Evolutionary conservation across 2,797 vertebrate species (phyloP).

Genomic region (Prunella strophiata): DNA sequence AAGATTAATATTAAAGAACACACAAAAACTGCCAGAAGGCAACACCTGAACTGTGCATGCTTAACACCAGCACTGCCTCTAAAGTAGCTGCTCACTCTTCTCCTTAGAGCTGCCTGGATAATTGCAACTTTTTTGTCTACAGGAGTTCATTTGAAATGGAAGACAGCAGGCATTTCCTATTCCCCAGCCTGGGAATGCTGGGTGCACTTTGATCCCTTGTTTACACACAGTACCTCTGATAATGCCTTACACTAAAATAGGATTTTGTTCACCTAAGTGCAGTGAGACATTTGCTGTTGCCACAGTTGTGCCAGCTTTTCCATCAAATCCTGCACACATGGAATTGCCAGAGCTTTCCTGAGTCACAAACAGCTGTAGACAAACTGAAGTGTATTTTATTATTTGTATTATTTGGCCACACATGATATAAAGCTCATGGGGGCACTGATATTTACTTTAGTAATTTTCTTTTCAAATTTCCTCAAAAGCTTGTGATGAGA

Average conservation of each 20-base stretch:
- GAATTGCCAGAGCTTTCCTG: not conserved
- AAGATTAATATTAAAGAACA: constrained; percentile 68
- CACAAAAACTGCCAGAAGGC: constrained; percentile 65
- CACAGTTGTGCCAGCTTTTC: not conserved
- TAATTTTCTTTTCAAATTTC: not conserved
- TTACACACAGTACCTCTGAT: not conserved
- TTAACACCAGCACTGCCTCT: constrained; percentile 33
- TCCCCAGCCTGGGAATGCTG: constrained; percentile 16
- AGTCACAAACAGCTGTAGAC: not conserved
- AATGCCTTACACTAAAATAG: not conserved
- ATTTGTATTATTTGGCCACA: not conserved
- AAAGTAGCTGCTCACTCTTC: constrained; percentile 56
- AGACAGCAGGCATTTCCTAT: constrained; percentile 54
- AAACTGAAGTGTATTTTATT: not conserved
- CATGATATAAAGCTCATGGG: fast-evolving
- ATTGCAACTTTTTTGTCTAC: constrained; percentile 42
- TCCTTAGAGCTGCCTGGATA: constrained; percentile 52
- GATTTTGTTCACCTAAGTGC: not conserved
- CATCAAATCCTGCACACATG: not conserved
- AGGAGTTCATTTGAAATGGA: constrained; percentile 54
- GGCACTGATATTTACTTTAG: not conserved
- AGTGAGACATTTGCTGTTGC: not conserved
- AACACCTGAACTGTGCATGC: constrained; percentile 64
- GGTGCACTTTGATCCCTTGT: constrained; percentile 48
- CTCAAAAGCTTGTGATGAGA: not conserved